phyloP scores from a whole-genome alignment of 2,113 vertebrate genomes.

The Actenoides lindsayi region DNA sequence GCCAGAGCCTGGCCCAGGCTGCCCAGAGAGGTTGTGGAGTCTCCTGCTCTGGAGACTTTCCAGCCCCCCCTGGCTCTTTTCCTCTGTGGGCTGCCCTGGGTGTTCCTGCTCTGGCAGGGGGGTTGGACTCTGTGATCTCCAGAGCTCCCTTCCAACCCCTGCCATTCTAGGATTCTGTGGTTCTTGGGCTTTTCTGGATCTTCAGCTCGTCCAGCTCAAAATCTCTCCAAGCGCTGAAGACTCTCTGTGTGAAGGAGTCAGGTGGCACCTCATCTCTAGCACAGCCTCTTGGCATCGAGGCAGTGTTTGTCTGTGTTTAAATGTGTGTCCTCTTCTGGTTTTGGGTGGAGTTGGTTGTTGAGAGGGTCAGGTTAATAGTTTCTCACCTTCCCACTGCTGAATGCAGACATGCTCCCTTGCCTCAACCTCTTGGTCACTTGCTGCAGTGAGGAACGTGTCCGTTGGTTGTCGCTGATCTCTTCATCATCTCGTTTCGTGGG shows the following conservation, averaged over 20 bases:
- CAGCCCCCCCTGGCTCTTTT: too few relatives aligned
- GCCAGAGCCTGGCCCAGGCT: too few relatives aligned
- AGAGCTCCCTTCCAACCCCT: too few relatives aligned
- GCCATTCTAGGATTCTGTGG: too few relatives aligned
- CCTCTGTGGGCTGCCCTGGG: too few relatives aligned
- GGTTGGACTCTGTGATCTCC: too few relatives aligned
- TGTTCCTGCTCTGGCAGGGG: too few relatives aligned
- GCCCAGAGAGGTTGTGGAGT: too few relatives aligned
- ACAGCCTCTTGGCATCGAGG: accelerated
- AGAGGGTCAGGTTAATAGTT: neutral
- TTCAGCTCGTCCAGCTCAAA: neutral
- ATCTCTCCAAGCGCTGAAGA: neutral
- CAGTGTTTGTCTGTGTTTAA: neutral
- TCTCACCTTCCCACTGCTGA: neutral
- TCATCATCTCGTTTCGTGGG: accelerated
- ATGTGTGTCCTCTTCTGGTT: neutral
- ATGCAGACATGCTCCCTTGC: accelerated
- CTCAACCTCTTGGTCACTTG: accelerated
- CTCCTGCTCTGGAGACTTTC: too few relatives aligned
- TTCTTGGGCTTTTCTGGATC: accelerated
- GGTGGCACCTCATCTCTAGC: neutral
- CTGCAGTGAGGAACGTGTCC: neutral
- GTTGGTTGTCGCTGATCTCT: neutral
- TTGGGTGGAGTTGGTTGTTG: neutral
- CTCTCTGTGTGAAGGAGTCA: neutral